These are phyloP conservation scores for Tipula unca DNA, from an alignment of 2,888 invertebrate genomes.

Conservation along the genomic window DNA sequence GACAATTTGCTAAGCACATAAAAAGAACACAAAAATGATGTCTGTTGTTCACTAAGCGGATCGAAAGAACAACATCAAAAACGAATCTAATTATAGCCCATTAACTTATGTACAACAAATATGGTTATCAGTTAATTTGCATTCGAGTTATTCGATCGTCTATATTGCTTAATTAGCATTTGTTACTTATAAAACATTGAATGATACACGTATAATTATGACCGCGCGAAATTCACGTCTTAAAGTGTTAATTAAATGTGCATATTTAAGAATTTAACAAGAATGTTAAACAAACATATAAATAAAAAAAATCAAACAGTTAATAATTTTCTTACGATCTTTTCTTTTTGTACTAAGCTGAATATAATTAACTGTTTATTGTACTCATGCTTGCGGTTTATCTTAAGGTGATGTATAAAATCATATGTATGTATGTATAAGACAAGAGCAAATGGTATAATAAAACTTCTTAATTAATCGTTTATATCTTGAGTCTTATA, in stretches of 20 bases:
- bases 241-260: neutral
- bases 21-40: neutral
- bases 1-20: neutral
- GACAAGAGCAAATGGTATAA: neutral
- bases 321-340: neutral
- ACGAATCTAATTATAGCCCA: neutral
- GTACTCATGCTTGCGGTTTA: neutral
- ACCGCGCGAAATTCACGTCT: neutral
- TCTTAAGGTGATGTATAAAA: neutral
- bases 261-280: neutral
- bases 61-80: neutral
- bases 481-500: neutral
- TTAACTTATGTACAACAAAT: neutral
- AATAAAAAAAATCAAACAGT: neutral
- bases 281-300: neutral
- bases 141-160: neutral
- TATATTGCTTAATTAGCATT: neutral
- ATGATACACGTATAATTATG: neutral
- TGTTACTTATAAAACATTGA: neutral
- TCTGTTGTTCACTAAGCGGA: neutral
- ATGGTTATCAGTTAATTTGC: neutral
- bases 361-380: constrained; percentile 8
- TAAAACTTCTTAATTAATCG: neutral
- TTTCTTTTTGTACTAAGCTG: neutral
- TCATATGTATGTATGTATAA: neutral